Percentiles rank a stretch among this genome's conserved stretches.
phyloP scores from a whole-genome alignment of 2,113 vertebrate genomes.

The Cromileptes altivelis region DNA sequence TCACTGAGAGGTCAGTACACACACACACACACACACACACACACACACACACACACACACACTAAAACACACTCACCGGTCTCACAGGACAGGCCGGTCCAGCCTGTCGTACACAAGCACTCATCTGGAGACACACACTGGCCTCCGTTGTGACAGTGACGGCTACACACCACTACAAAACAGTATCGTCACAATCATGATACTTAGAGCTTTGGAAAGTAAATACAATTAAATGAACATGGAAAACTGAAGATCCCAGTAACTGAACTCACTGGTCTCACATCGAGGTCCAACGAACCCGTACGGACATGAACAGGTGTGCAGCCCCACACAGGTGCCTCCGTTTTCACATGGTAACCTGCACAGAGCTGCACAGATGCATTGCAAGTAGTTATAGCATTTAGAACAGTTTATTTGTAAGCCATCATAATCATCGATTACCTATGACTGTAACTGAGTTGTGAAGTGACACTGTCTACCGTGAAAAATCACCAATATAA shows the following conservation, averaged over 20 bases:
- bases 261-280: constrained; percentile 80
- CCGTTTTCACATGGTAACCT: constrained; percentile 79
- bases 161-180: constrained; percentile 85
- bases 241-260: background rate
- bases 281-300: constrained; percentile 84
- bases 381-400: background rate
- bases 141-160: constrained; percentile 88
- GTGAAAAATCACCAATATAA: too few relatives aligned
- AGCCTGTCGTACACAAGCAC: constrained; percentile 83
- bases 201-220: background rate
- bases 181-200: background rate
- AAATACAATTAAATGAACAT: background rate
- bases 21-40: constrained; percentile 17
- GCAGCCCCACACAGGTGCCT: constrained; percentile 79
- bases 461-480: too few relatives aligned
- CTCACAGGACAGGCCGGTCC: constrained; percentile 87
- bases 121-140: constrained; percentile 84
- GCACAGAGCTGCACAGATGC: constrained; percentile 77
- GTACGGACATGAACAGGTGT: constrained; percentile 85
- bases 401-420: background rate
- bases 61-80: constrained; percentile 76
- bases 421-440: too few relatives aligned
- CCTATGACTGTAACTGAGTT: too few relatives aligned
- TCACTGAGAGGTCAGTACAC: constrained; percentile 7
- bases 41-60: constrained; percentile 26